phyloP scores from a whole-genome alignment of 1,140 invertebrate species.

The Anastatus disparis region DNA sequence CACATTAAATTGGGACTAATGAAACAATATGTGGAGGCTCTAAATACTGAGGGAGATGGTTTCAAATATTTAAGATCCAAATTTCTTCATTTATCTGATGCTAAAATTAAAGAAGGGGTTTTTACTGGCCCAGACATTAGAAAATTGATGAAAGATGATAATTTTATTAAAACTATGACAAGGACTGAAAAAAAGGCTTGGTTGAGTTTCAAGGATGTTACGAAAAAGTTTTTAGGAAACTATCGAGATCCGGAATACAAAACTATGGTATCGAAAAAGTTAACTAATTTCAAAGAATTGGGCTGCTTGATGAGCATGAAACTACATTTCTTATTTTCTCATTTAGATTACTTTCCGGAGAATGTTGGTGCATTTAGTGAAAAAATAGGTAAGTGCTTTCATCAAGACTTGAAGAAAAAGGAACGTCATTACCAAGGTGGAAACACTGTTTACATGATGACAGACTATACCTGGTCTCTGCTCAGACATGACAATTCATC shows the following conservation, averaged over 20 bases:
- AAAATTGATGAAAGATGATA: background rate
- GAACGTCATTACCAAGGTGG: constrained; percentile 51
- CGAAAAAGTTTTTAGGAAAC: constrained; percentile 47
- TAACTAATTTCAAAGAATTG: constrained; percentile 38
- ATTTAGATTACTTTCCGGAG: constrained; percentile 54
- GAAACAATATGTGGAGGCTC: constrained; percentile 55
- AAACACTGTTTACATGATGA: constrained; percentile 45
- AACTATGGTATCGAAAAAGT: constrained; percentile 43
- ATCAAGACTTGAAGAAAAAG: constrained; percentile 52
- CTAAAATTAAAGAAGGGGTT: constrained; percentile 49
- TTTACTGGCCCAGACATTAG: constrained; percentile 45
- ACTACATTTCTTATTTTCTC: constrained; percentile 55
- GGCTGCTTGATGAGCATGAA: constrained; percentile 53
- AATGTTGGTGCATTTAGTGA: constrained; percentile 51
- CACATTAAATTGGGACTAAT: constrained; percentile 59
- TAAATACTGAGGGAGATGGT: constrained; percentile 52
- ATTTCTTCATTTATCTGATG: constrained; percentile 52
- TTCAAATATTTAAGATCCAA: constrained; percentile 51
- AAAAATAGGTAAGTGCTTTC: constrained; percentile 56
- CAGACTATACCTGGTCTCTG: constrained; percentile 40
- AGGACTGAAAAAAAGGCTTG: background rate
- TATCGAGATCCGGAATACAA: constrained; percentile 45
- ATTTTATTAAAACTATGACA: background rate
- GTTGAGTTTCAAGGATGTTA: background rate
- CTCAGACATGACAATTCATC: too few relatives aligned